Conservation (phyloP, 2,113 vertebrate genomes). For the Corvus cornix region DNA sequence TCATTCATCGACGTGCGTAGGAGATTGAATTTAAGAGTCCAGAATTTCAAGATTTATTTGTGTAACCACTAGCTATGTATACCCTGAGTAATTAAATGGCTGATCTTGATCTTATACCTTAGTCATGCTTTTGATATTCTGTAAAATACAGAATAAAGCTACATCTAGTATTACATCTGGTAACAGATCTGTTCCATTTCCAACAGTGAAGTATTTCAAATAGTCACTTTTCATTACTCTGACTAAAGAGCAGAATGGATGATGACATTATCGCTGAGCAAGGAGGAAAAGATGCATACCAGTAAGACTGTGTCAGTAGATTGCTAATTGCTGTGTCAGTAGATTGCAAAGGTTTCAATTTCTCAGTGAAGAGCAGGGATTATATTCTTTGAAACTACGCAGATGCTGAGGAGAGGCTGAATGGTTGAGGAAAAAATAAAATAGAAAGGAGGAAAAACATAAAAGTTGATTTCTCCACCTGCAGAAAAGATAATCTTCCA, state of each 20-base stretch:
- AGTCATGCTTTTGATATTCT: background rate
- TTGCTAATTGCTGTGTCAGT: slow-evolving; percentile 10
- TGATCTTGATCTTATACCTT: background rate
- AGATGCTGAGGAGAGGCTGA: background rate
- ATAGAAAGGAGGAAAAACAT: background rate
- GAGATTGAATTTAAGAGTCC: background rate
- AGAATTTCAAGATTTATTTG: background rate
- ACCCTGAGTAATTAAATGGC: background rate
- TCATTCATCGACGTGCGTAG: background rate
- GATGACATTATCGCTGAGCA: background rate
- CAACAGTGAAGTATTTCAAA: slow-evolving; percentile 12
- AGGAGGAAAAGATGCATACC: slow-evolving; percentile 46
- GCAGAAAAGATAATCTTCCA: background rate
- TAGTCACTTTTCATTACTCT: slow-evolving; percentile 10
- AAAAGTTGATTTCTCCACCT: background rate
- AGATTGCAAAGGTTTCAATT: background rate
- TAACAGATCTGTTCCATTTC: slow-evolving; percentile 2
- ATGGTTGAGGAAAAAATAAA: background rate
- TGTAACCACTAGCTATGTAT: background rate
- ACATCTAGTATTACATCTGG: background rate
- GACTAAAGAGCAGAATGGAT: slow-evolving; percentile 10
- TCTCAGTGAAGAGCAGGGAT: background rate
- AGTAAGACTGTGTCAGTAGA: slow-evolving; percentile 9
- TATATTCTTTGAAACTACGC: background rate
- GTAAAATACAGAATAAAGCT: background rate